phyloP scores from a whole-genome alignment of 2,113 vertebrate genomes.

The zebrafish (Danio rerio) region DNA sequence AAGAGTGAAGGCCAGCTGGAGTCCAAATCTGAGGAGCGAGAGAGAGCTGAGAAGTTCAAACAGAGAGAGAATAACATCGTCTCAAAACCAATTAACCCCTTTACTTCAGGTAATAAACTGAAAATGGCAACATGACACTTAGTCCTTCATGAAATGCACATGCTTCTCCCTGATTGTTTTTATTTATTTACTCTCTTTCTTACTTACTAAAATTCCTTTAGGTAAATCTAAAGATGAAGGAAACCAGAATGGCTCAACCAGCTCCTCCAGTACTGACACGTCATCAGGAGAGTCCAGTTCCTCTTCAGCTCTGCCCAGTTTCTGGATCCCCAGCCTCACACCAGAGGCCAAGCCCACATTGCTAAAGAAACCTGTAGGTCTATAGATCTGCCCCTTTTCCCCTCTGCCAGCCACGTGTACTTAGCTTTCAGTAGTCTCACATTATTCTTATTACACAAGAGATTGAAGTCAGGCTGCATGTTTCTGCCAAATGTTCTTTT shows the following conservation, averaged over 20 bases:
- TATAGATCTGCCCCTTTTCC: not conserved
- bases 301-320: constrained; percentile 81
- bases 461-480: not conserved
- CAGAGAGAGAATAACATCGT: constrained; percentile 87
- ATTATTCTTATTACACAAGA: constrained; percentile 10
- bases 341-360: constrained; percentile 86
- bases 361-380: constrained; percentile 86
- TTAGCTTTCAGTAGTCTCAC: not conserved
- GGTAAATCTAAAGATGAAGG: constrained; percentile 56
- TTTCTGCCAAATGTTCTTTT: constrained; percentile 19
- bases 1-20: constrained; percentile 79
- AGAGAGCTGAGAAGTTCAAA: constrained; percentile 84
- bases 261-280: constrained; percentile 46
- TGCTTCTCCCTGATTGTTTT: too few species aligned
- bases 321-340: constrained; percentile 89
- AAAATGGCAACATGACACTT: not conserved
- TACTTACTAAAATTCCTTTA: constrained; percentile 25
- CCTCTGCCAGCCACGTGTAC: not conserved
- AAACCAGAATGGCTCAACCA: constrained; percentile 28
- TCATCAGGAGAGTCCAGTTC: constrained; percentile 45
- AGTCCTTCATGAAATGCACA: too few species aligned
- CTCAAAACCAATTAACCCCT: constrained; percentile 91
- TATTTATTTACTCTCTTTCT: too few species aligned
- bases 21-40: constrained; percentile 80
- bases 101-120: constrained; percentile 71